Base-by-base conservation (phyloP, 2,113 vertebrate species). In the Ceyx cyanopectus region DNA sequence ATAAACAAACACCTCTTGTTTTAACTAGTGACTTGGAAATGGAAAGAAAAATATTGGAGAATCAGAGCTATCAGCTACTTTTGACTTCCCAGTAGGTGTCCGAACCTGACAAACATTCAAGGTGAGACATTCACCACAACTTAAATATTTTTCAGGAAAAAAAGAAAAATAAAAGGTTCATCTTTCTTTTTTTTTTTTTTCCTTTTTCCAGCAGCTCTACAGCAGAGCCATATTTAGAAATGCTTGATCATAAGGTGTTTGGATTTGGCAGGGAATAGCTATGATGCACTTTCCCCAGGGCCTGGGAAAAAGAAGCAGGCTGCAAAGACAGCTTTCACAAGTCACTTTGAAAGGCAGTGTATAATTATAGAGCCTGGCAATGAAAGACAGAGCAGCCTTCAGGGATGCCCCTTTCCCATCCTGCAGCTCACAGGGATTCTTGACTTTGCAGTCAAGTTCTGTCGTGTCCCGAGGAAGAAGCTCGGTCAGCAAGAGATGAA, bases 161-260 rank as follows among this genome's bases (percentile, higher is more conserved):
- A 2, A 13, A 67, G 37, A 61, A 70, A 69, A 58, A 56, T 2
- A 23, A 23, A 46, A 46, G 13, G 30, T 46, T 67, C 20, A 13
- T 43, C 29, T 41, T 6, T 16, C 7, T 53, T 53, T 32, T 26
- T 32, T 60, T 26, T 37, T 22, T 24, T 15, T n/a, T n/a, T 32
- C 15, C 7, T 12, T 5, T 41, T 15, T 14, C 12, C 41, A 62
- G 58, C 58, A 91, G 81, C 58, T 76, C 43, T 73, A 66, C 56
- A 90, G 50, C 86, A 85, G 77, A 90, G 74, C 95, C 95, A 89
- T 94, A 93, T 96, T 96, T 96, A 95, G 94, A 92, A 94, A 89
- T 90, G 66, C 66, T 81, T 62, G 58, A 72, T 95, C 0, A 2
- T 69, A 94, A 96, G 92, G 92, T 96, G 96, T 94, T 96, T 91